Evolutionary conservation across 2,797 vertebrate species (phyloP).

Genomic region (Diplodus puntazzo): DNA sequence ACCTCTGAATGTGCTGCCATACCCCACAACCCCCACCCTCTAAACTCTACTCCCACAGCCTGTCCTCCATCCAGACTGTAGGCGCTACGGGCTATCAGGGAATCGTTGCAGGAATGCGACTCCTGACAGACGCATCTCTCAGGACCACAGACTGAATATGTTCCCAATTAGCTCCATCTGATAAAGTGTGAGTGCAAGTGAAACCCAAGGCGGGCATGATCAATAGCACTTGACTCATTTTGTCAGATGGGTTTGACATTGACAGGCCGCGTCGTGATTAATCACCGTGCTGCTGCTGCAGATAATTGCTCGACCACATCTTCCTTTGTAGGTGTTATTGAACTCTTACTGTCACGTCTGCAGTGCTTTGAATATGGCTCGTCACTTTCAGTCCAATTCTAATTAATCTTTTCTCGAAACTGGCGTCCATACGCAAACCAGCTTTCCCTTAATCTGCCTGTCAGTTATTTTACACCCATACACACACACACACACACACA

Average conservation of each 20-base stretch:
- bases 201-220: slow-evolving; percentile 79
- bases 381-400: slow-evolving; percentile 52
- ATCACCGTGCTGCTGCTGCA: slow-evolving; percentile 61
- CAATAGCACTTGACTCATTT: slow-evolving; percentile 80
- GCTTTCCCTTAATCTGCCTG: slow-evolving; percentile 49
- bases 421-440: slow-evolving; percentile 42
- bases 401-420: slow-evolving; percentile 60
- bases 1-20: slow-evolving; percentile 57
- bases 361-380: slow-evolving; percentile 57
- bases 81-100: slow-evolving; percentile 78
- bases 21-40: slow-evolving; percentile 29
- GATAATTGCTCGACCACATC: slow-evolving; percentile 79
- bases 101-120: slow-evolving; percentile 83
- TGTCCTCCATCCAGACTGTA: slow-evolving; percentile 71
- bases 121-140: slow-evolving; percentile 83
- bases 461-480: slow-evolving; percentile 45
- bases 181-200: slow-evolving; percentile 84
- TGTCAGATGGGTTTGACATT: slow-evolving; percentile 74
- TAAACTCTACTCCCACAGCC: slow-evolving; percentile 56
- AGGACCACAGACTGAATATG: slow-evolving; percentile 80
- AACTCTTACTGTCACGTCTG: slow-evolving; percentile 66
- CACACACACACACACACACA: slow-evolving; percentile 3
- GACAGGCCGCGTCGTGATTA: slow-evolving; percentile 75
- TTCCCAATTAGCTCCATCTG: slow-evolving; percentile 85
- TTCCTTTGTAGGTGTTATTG: slow-evolving; percentile 75